Base-by-base conservation (phyloP, 2,888 invertebrate genomes). In the Platynereis dumerilii region DNA sequence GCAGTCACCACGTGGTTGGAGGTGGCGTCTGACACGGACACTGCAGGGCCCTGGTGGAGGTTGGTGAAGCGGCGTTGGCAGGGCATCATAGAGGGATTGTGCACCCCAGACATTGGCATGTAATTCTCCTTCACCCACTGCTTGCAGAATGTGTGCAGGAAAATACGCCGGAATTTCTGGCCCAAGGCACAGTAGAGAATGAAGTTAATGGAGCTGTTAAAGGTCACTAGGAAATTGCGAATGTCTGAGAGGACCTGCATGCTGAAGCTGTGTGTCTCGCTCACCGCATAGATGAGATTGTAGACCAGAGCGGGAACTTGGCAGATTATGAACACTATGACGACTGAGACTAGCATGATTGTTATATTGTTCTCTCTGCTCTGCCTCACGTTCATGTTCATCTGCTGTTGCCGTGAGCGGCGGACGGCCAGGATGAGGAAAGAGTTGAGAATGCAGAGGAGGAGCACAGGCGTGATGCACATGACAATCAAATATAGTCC, bases 151-250 rank as follows among this genome's bases (percentile, higher is more conserved):
- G 79, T 80, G 34, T 78, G 72, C 52, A 81, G 74, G 70, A 81
- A 82, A 7, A 80, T 78, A 1, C 78, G 72, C 2, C 81, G 92
- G 86, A 97, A 97, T 84, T 97, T 96, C 83, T 96, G 94, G 1
- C 97, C 97, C 84, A 97, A 96, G 73, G 96, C 96, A 72, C 96
- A 96, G 86, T 98, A 98, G 76, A 98, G 95, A 72, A 98, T 90
- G 84, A 98, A 97, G 86, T 98, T 98, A 69, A 96, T 93, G 80
- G 96, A 95, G 80, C 96, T 96, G 87, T 98, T 98, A 83, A 97
- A 90, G 70, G 95, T 96, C 64, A 98, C 96, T 70, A 97, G 88
- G 64, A 97, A 89, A 86, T 98, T 97, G 15, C 82, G 68, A 26
- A 80, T 56, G 0, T 73, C 70, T n/a, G 80, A 80, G 12, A 83